Conservation (phyloP, 1,140 invertebrate species). For the Nasonia giraulti region DNA sequence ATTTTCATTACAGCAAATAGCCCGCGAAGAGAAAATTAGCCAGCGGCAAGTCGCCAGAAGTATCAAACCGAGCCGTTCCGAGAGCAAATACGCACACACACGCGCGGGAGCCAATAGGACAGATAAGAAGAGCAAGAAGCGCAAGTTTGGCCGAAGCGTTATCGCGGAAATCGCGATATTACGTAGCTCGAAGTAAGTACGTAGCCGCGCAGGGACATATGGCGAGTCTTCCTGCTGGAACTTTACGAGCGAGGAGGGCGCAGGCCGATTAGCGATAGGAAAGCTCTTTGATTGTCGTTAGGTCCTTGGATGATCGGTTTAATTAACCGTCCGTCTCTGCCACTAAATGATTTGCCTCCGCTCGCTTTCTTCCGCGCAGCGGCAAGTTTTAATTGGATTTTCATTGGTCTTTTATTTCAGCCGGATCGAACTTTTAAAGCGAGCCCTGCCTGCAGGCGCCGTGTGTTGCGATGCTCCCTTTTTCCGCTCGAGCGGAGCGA, state of each 20-base stretch:
- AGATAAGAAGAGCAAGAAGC: neutral
- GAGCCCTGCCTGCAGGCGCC: neutral
- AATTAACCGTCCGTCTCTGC: neutral
- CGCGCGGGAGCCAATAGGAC: no score
- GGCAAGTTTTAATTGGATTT: constrained; percentile 43
- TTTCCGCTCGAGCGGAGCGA: neutral
- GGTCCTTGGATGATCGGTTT: constrained; percentile 12
- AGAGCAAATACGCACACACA: neutral
- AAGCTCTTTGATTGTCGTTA: constrained; percentile 32
- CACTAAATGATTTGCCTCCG: constrained; percentile 28
- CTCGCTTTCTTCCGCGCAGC: no score
- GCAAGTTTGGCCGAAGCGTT: neutral
- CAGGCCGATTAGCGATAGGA: neutral
- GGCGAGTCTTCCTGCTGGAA: neutral
- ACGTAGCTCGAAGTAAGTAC: neutral
- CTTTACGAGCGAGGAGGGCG: neutral
- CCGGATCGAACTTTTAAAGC: neutral
- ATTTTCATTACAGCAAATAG: neutral
- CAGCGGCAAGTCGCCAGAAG: neutral
- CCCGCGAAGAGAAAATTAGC: neutral
- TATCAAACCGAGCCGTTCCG: neutral
- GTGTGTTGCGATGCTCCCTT: neutral
- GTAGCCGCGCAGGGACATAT: neutral
- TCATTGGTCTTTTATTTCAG: constrained; percentile 33
- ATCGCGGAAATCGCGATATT: neutral